Base-by-base conservation (phyloP, 2,113 vertebrate species). In the Macquaria australasica region DNA sequence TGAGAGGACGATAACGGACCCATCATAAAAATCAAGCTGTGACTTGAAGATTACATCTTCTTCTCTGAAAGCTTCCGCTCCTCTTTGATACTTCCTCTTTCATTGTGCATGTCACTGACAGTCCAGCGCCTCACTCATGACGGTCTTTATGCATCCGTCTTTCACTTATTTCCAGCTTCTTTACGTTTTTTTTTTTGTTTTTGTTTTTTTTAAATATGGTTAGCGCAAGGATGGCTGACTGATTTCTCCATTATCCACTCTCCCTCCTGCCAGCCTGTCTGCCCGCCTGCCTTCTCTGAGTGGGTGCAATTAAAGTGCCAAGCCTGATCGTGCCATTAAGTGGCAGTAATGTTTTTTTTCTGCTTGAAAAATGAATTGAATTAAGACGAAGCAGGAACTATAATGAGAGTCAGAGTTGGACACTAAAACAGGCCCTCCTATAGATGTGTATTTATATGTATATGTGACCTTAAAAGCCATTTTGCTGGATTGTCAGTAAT, bases 291-390 rank as follows among this genome's bases (percentile, higher is more conserved):
- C 56, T 78, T 66, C 80, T 84, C 72, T 89, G 89, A 91, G 91
- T 92, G 89, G 88, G 87, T 85, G 87, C 79, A 90, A 88, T 87
- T 88, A 86, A 86, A 89, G 77, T 87, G 85, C 83, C 86, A 84
- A 81, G 70, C 66, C 37, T 83, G 62, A 88, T 81, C 80, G 77
- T 83, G 73, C 81, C 84, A 83, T 82, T 78, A 73, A 88, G 81
- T 82, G 86, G 64, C 86, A 70, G 70, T 53, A 56, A 75, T 81
- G 62, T 48, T 0, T 82, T 67, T 67, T 64, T 75, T 21, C 31
- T 41, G 37, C 11, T 69, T 64, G 20, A 82, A 78, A 82, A 81
- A 60, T 71, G 10, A 83, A 82, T 83, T 68, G 37, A 79, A 79
- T 86, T 86, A 50, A 20, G 15, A 53, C 53, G 28, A 66, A 43